A percentile compares a stretch with the other conserved stretches of the same genome.
Conservation (phyloP, 1,140 invertebrate species). For the Macrotrachela quadricornifera region DNA sequence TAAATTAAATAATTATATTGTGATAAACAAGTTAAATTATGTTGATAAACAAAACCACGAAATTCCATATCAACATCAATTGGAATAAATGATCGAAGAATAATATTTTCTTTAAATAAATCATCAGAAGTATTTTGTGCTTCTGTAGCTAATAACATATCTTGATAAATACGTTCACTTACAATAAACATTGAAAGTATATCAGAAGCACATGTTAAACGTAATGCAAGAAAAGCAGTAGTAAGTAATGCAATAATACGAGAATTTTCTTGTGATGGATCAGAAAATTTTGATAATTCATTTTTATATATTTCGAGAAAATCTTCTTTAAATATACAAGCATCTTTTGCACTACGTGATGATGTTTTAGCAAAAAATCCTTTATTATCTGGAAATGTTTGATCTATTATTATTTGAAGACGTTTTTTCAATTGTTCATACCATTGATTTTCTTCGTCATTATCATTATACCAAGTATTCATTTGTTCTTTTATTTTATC, state of each 20-base stretch:
- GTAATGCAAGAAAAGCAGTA: conserved; percentile 15
- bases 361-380: conserved; percentile 18
- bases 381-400: too few relatives aligned
- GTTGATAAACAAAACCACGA: conserved; percentile 17
- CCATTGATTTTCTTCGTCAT: too few relatives aligned
- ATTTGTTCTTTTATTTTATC: too few relatives aligned
- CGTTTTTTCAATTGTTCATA: too few relatives aligned
- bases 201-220: conserved; percentile 13
- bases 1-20: conserved; percentile 21
- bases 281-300: conserved; percentile 10
- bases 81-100: conserved; percentile 16
- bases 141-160: conserved; percentile 16
- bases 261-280: conserved; percentile 13
- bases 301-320: conserved; percentile 14
- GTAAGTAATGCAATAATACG: conserved; percentile 15
- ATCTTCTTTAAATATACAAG: conserved; percentile 14
- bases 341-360: conserved; percentile 20
- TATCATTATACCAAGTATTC: too few relatives aligned
- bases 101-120: conserved; percentile 17
- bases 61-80: conserved; percentile 23
- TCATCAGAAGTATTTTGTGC: conserved; percentile 6
- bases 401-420: too few relatives aligned
- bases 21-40: conserved; percentile 14
- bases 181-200: conserved; percentile 17
- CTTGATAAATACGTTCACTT: conserved; percentile 21